Evolutionary conservation across 2,113 vertebrate genomes (phyloP).

Genomic region (Hirundichthys speculiger): DNA sequence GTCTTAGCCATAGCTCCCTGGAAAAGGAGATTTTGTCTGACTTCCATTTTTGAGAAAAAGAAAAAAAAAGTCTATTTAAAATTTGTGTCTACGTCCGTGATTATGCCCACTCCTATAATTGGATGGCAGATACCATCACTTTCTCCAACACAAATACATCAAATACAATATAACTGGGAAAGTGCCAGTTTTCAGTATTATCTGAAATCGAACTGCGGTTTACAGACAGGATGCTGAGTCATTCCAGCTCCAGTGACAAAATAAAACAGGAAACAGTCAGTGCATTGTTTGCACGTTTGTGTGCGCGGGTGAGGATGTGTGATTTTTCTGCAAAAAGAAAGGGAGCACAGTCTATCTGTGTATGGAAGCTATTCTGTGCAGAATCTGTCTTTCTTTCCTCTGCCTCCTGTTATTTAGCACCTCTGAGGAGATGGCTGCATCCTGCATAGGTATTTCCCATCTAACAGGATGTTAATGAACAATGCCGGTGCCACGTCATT

Average conservation of each 20-base stretch:
- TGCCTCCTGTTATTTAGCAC: constrained; percentile 52
- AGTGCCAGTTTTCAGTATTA: no score
- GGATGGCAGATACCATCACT: constrained; percentile 3
- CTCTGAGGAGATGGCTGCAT: constrained; percentile 52
- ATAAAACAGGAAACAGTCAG: constrained; percentile 44
- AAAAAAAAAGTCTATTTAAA: no score
- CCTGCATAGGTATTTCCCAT: constrained; percentile 52
- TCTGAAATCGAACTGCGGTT: no score
- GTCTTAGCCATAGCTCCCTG: no score
- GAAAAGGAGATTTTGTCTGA: no score
- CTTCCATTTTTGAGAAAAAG: no score
- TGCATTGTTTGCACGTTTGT: constrained; percentile 40
- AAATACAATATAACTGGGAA: no score
- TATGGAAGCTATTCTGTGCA: background rate
- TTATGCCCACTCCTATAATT: no score
- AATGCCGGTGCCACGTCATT: constrained; percentile 37
- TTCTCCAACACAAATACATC: no score
- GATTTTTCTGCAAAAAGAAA: constrained; percentile 2
- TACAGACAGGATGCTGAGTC: constrained; percentile 62
- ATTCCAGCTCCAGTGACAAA: constrained; percentile 35
- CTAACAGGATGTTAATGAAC: constrained; percentile 56
- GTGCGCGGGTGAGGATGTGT: constrained; percentile 11
- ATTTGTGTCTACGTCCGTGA: no score
- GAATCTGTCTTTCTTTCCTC: constrained; percentile 18
- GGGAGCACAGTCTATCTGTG: background rate